A percentile compares a stretch with the other conserved stretches of the same genome.
Conservation (phyloP, 2,797 vertebrate species). For the Carcharodon carcharias region DNA sequence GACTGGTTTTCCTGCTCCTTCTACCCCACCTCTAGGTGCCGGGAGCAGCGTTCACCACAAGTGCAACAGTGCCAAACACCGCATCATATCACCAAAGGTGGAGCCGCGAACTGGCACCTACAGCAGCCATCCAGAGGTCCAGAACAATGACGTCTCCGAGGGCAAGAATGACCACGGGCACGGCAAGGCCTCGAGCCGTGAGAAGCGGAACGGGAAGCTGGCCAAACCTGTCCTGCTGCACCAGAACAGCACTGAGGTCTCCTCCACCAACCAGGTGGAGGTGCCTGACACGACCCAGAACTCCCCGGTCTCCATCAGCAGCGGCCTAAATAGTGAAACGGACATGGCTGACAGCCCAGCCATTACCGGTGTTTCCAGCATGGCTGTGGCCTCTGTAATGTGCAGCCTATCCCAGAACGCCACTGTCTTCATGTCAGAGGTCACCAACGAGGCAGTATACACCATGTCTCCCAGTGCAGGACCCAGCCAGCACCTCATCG, state of each 20-base stretch:
- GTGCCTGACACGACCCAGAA: constrained; percentile 98
- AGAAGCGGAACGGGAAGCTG: constrained; percentile 95
- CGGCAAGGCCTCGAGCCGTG: constrained; percentile 67
- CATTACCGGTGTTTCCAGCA: constrained; percentile 86
- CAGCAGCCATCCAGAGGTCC: constrained; percentile 86
- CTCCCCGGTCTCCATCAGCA: constrained; percentile 98
- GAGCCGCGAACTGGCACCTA: constrained; percentile 85
- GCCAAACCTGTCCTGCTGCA: constrained; percentile 88
- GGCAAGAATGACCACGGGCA: constrained; percentile 90
- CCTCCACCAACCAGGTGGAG: constrained; percentile 97
- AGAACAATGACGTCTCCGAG: constrained; percentile 97
- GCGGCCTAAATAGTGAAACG: constrained; percentile 91
- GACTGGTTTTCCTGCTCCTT: not conserved
- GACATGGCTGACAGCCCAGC: constrained; percentile 94
- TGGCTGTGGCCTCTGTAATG: constrained; percentile 90
- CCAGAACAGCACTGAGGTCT: constrained; percentile 97
- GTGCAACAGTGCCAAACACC: constrained; percentile 99
- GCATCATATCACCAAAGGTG: constrained; percentile 98
- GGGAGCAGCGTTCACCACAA: constrained; percentile 98
- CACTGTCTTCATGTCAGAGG: constrained; percentile 94
- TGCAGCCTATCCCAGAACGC: constrained; percentile 85
- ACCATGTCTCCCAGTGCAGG: constrained; percentile 90
- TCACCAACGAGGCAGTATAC: constrained; percentile 88
- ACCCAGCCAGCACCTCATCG: constrained; percentile 88
- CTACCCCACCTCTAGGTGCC: constrained; percentile 65